Conservation (phyloP, 1,140 invertebrate genomes). For the Lutraria rhynchaena region DNA sequence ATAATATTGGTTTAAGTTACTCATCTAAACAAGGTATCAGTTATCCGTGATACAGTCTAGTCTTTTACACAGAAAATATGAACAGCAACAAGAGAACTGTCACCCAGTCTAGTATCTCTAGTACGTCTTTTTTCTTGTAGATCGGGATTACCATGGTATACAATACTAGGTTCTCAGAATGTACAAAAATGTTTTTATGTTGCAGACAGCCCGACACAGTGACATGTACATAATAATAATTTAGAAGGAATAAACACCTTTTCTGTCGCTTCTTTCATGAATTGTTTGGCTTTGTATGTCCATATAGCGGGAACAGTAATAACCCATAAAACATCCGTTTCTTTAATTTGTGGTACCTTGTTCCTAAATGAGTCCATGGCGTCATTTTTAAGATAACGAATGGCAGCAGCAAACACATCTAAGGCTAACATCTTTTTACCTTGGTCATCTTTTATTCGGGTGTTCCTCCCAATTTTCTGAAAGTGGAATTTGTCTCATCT, state of each 20-base stretch:
- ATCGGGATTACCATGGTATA: too few relatives aligned
- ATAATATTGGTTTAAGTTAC: too few relatives aligned
- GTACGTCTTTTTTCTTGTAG: too few relatives aligned
- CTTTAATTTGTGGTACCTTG: background rate
- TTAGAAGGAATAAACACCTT: conserved; percentile 10
- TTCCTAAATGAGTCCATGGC: background rate
- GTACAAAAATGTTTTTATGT: too few relatives aligned
- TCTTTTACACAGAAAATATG: too few relatives aligned
- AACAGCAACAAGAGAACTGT: too few relatives aligned
- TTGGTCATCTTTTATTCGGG: conserved; percentile 11
- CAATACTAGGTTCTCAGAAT: too few relatives aligned
- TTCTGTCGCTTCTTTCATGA: conserved; percentile 22
- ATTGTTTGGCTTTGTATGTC: conserved; percentile 15
- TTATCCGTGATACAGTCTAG: too few relatives aligned
- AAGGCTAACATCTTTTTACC: conserved; percentile 17
- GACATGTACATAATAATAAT: background rate
- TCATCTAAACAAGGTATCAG: too few relatives aligned
- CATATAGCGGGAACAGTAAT: conserved; percentile 52
- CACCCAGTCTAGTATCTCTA: too few relatives aligned
- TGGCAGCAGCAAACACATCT: conserved; percentile 18
- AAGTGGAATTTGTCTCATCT: too few relatives aligned
- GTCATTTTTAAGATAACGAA: conserved; percentile 36
- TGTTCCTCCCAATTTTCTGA: conserved; percentile 2
- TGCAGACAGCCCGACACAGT: too few relatives aligned
- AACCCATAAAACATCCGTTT: conserved; percentile 41